Conservation (phyloP, 2,113 vertebrate species). For the Micronisus gabar region DNA sequence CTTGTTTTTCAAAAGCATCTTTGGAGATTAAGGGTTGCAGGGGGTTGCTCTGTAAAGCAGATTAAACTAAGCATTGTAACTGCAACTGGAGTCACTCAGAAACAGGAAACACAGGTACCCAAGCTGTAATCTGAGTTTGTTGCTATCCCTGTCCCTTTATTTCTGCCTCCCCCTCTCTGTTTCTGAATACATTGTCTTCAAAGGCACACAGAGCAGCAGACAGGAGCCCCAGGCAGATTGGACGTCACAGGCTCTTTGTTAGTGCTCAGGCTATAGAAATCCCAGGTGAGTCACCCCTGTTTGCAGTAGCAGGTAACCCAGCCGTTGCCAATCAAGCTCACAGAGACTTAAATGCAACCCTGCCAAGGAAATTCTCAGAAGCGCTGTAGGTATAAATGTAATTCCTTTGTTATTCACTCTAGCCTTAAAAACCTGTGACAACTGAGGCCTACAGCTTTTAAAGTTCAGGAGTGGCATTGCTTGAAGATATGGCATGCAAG, state of each 20-base stretch:
- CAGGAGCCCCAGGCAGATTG: constrained; percentile 12
- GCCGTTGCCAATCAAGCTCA: not conserved
- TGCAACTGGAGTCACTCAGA: not conserved
- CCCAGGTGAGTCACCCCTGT: constrained; percentile 31
- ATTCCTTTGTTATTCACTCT: not conserved
- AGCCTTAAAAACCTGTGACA: not conserved
- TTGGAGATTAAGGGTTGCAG: not conserved
- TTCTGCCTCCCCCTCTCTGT: not conserved
- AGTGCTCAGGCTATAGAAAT: constrained; percentile 37
- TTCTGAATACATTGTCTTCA: constrained; percentile 34
- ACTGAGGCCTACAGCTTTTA: not conserved
- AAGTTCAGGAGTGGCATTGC: not conserved
- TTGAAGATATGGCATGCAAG: not conserved
- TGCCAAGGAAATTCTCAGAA: not conserved
- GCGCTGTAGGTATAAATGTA: not conserved
- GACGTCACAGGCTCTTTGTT: constrained; percentile 37
- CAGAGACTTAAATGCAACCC: not conserved
- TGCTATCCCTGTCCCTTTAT: not conserved
- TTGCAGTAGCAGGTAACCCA: constrained; percentile 29
- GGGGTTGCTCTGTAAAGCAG: not conserved
- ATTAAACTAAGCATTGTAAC: not conserved
- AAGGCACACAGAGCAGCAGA: not conserved
- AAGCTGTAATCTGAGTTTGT: constrained; percentile 8
- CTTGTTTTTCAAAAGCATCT: not conserved
- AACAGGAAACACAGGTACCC: constrained; percentile 46